phyloP scores from a whole-genome alignment of 2,113 vertebrate genomes.

The Hiodon alosoides region DNA sequence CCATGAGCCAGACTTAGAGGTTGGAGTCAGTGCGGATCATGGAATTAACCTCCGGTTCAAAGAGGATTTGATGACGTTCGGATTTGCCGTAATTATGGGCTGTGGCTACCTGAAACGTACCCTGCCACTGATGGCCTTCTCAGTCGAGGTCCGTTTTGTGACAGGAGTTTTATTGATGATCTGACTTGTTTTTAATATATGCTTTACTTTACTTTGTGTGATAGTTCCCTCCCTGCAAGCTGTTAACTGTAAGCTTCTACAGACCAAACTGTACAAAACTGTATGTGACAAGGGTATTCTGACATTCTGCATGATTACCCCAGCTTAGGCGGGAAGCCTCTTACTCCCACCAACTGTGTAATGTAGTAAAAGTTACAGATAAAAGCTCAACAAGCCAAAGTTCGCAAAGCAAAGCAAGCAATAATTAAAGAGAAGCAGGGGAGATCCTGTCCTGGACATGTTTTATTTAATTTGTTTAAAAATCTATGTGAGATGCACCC shows the following conservation, averaged over 20 bases:
- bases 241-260: slow-evolving; percentile 9
- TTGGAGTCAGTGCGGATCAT: background rate
- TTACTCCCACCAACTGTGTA: slow-evolving; percentile 50
- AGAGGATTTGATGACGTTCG: slow-evolving; percentile 44
- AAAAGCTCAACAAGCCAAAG: slow-evolving; percentile 28
- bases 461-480: too few relatives aligned
- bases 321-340: slow-evolving; percentile 56
- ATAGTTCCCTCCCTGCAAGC: background rate
- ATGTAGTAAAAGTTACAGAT: slow-evolving; percentile 47
- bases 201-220: background rate
- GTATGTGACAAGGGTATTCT: slow-evolving; percentile 42
- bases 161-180: background rate
- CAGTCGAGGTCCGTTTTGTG: background rate
- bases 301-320: slow-evolving; percentile 57
- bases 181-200: background rate
- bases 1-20: slow-evolving; percentile 40
- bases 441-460: too few relatives aligned
- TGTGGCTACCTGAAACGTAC: slow-evolving; percentile 29
- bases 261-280: slow-evolving; percentile 29
- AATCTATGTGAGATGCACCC: too few relatives aligned
- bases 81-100: slow-evolving; percentile 44
- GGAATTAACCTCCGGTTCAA: slow-evolving; percentile 43
- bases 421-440: too few relatives aligned
- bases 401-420: slow-evolving; percentile 16
- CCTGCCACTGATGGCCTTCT: background rate